Percentiles rank a stretch among this genome's conserved stretches.
phyloP scores from a whole-genome alignment of 2,888 invertebrate genomes.

The Syritta pipiens region DNA sequence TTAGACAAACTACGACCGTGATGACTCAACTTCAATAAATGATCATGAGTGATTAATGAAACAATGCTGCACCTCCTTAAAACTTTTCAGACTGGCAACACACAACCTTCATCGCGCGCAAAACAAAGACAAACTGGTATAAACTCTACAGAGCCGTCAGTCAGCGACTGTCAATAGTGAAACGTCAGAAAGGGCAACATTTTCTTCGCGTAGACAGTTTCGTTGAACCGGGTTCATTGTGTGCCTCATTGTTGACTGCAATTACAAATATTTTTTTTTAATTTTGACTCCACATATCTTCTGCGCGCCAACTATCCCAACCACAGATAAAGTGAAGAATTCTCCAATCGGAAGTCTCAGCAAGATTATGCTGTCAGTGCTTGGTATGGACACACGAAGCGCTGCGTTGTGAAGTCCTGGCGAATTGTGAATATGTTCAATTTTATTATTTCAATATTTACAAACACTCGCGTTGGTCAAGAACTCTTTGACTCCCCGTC shows the following conservation, averaged over 20 bases:
- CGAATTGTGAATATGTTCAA: constrained; percentile 62
- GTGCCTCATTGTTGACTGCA: constrained; percentile 11
- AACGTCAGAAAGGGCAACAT: constrained; percentile 21
- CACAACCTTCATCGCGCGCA: constrained; percentile 29
- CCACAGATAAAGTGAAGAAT: constrained; percentile 21
- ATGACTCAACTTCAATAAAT: too few species aligned
- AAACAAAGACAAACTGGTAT: constrained; percentile 18
- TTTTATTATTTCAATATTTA: constrained; percentile 67
- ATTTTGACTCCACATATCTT: constrained; percentile 8
- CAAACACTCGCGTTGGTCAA: constrained; percentile 69
- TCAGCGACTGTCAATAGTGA: neutral
- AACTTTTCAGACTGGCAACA: too few species aligned
- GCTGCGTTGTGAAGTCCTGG: constrained; percentile 39
- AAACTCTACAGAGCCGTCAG: constrained; percentile 13
- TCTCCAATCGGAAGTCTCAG: neutral
- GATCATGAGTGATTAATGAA: too few species aligned
- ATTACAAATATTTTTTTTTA: constrained; percentile 37
- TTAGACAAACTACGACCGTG: too few species aligned
- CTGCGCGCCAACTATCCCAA: constrained; percentile 27
- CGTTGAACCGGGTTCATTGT: constrained; percentile 40
- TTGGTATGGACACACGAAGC: constrained; percentile 36
- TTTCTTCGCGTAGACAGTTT: constrained; percentile 60
- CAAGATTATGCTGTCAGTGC: constrained; percentile 61
- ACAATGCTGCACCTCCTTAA: too few species aligned
- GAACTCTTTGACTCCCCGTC: constrained; percentile 76